Conservation (phyloP, 2,113 vertebrate species). For the Bos indicus region DNA sequence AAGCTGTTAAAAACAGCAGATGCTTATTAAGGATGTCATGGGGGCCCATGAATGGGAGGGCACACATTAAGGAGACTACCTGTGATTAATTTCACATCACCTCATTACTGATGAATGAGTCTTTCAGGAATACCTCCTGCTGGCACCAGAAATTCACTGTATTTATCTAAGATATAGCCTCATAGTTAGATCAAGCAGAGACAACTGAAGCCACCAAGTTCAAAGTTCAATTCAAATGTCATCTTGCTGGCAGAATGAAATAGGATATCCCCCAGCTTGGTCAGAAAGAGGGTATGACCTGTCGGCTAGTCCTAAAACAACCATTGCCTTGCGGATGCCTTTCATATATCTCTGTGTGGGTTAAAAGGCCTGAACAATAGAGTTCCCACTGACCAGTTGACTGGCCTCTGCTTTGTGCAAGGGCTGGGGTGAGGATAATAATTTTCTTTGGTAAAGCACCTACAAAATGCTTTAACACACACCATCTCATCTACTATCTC, state of each 20-base stretch:
- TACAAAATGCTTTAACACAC: neutral
- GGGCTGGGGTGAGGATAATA: neutral
- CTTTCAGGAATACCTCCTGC: constrained; percentile 53
- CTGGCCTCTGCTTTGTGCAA: neutral
- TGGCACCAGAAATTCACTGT: neutral
- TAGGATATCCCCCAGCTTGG: neutral
- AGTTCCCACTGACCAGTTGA: constrained; percentile 1
- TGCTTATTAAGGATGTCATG: constrained; percentile 27
- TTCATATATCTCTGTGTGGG: constrained; percentile 16
- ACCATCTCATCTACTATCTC: neutral
- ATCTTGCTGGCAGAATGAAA: constrained; percentile 22
- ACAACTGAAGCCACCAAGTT: constrained; percentile 33
- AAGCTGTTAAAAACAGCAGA: constrained; percentile 44
- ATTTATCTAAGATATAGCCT: constrained; percentile 16
- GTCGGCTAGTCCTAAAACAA: neutral
- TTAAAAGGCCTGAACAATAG: neutral
- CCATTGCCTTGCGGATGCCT: neutral
- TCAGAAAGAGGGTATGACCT: neutral
- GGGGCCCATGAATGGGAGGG: neutral
- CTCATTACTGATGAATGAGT: neutral
- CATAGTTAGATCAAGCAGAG: constrained; percentile 39
- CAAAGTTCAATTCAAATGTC: constrained; percentile 24
- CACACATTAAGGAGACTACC: neutral
- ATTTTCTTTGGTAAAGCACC: constrained; percentile 17
- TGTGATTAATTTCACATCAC: constrained; percentile 48